Evolutionary conservation across 2,797 vertebrate genomes (phyloP).

Genomic region (Sus cebifrons): DNA sequence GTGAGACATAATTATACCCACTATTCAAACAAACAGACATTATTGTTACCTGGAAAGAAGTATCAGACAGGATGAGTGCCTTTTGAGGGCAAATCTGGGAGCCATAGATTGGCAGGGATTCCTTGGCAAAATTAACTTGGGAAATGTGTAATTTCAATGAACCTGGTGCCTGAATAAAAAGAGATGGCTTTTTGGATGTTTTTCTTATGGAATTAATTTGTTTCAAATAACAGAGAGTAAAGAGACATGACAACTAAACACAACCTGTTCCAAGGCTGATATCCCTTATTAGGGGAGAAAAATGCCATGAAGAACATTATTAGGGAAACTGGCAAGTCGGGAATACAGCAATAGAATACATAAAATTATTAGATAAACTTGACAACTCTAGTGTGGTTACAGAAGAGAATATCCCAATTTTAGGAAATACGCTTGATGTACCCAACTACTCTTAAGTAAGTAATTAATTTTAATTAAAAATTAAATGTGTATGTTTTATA

Average conservation of each 20-base stretch:
- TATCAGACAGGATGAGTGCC: neutral
- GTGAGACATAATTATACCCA: neutral
- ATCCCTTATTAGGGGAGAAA: neutral
- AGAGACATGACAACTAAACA: neutral
- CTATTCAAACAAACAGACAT: neutral
- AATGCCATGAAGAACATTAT: neutral
- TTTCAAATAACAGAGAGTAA: constrained; percentile 33
- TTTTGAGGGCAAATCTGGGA: neutral
- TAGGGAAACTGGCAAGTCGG: neutral
- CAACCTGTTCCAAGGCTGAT: neutral
- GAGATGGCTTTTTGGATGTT: neutral
- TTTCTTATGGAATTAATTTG: neutral
- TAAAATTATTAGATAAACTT: constrained; percentile 10
- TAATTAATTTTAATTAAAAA: neutral
- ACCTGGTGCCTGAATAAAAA: constrained; percentile 45
- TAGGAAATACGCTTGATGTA: neutral
- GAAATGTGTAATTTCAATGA: constrained; percentile 35
- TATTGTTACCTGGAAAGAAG: neutral
- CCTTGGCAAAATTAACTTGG: constrained; percentile 20
- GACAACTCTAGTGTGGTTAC: neutral
- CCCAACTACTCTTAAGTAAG: neutral
- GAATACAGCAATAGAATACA: neutral
- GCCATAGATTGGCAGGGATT: neutral
- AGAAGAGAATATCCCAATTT: constrained; percentile 2
- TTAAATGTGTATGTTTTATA: neutral